Conservation (phyloP, 2,797 vertebrate species). For the Chaunax sp. region DNA sequence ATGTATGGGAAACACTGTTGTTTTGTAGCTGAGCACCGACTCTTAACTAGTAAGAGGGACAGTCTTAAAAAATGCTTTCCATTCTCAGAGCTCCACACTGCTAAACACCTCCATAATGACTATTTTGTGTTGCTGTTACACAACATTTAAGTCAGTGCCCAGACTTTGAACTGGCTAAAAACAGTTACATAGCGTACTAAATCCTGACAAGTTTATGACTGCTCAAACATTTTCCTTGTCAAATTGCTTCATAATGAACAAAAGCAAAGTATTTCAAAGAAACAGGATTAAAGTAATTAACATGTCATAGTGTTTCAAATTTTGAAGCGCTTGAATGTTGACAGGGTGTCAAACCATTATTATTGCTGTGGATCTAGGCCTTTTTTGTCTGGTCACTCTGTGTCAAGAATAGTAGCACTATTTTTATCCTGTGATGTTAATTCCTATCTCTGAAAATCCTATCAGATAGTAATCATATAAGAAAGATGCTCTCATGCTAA, state of each 20-base stretch:
- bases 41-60: not conserved
- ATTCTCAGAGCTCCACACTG: slow-evolving; percentile 1
- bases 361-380: too few relatives aligned
- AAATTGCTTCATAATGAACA: slow-evolving; percentile 25
- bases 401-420: not conserved
- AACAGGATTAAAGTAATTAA: too few relatives aligned
- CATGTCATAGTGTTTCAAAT: too few relatives aligned
- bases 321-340: too few relatives aligned
- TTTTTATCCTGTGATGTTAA: not conserved
- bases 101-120: slow-evolving; percentile 33
- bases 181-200: slow-evolving; percentile 19
- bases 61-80: slow-evolving; percentile 2
- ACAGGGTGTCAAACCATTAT: too few relatives aligned
- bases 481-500: not conserved
- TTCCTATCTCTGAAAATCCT: too few relatives aligned
- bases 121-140: slow-evolving; percentile 36
- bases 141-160: slow-evolving; percentile 41
- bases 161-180: slow-evolving; percentile 48
- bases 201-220: not conserved
- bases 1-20: not conserved
- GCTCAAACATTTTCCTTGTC: slow-evolving; percentile 13
- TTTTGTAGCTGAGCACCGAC: not conserved
- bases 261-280: slow-evolving; percentile 12
- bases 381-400: too few relatives aligned
- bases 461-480: not conserved